Conservation (phyloP, 2,113 vertebrate genomes). For the Aldabrachelys gigantea region DNA sequence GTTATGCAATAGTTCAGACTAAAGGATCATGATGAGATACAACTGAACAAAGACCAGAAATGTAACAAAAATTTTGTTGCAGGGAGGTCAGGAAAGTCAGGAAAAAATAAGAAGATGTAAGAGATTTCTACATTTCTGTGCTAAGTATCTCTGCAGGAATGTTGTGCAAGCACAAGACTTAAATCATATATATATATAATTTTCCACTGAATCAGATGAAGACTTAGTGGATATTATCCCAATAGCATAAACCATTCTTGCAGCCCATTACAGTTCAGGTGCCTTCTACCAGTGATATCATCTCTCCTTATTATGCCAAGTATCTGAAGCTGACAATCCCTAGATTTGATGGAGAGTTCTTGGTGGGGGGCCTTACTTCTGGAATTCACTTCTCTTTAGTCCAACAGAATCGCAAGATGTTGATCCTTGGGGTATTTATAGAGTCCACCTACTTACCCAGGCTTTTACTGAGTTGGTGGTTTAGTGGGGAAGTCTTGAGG, state of each 20-base stretch:
- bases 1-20: background rate
- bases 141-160: background rate
- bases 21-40: background rate
- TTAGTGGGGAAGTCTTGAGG: background rate
- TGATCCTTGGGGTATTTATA: background rate
- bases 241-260: background rate
- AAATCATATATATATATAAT: background rate
- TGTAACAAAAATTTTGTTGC: background rate
- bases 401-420: background rate
- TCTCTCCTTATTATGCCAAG: background rate
- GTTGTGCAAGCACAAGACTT: background rate
- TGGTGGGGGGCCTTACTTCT: background rate
- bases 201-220: background rate
- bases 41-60: background rate
- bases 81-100: background rate
- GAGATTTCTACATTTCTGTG: background rate
- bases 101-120: background rate
- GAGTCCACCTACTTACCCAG: background rate
- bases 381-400: accelerated
- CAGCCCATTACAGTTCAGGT: background rate
- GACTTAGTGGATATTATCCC: background rate
- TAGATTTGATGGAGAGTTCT: background rate
- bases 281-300: background rate
- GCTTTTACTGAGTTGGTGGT: background rate
- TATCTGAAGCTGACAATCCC: background rate